Conservation (phyloP, 2,113 vertebrate genomes). For the Chaetura pelagica region DNA sequence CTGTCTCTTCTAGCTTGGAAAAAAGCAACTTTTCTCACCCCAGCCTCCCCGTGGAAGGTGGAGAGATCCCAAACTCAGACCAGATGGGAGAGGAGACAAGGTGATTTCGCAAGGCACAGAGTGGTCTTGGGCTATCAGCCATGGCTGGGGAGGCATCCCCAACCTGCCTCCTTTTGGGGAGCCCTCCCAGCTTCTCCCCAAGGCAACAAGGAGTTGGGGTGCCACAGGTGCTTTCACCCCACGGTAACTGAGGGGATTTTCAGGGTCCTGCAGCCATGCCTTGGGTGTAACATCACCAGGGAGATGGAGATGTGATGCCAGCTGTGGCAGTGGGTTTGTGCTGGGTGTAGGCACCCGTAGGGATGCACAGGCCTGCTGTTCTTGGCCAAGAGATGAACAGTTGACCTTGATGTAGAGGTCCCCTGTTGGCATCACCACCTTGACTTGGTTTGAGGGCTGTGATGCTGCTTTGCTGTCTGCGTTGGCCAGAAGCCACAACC, state of each 20-base stretch:
- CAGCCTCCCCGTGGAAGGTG: neutral
- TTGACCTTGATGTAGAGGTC: neutral
- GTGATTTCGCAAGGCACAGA: conserved; percentile 1
- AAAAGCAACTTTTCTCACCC: conserved; percentile 25
- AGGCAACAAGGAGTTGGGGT: neutral
- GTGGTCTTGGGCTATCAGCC: neutral
- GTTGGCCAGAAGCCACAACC: neutral
- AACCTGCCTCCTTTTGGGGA: rapidly evolving
- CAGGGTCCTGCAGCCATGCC: neutral
- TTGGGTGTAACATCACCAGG: rapidly evolving
- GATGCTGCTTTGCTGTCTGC: rapidly evolving
- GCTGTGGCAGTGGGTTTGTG: neutral
- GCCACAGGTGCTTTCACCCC: neutral
- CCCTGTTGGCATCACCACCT: neutral
- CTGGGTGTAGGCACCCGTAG: rapidly evolving
- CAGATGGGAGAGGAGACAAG: neutral
- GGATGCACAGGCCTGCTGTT: rapidly evolving
- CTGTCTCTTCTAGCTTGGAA: conserved; percentile 49
- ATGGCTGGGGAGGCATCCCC: neutral
- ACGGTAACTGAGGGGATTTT: rapidly evolving
- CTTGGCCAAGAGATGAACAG: neutral
- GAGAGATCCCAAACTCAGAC: neutral
- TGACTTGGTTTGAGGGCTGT: rapidly evolving
- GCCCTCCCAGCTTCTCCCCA: neutral
- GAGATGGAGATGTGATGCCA: neutral